phyloP scores from a whole-genome alignment of 2,888 invertebrate species.

The Bimastos eiseni region DNA sequence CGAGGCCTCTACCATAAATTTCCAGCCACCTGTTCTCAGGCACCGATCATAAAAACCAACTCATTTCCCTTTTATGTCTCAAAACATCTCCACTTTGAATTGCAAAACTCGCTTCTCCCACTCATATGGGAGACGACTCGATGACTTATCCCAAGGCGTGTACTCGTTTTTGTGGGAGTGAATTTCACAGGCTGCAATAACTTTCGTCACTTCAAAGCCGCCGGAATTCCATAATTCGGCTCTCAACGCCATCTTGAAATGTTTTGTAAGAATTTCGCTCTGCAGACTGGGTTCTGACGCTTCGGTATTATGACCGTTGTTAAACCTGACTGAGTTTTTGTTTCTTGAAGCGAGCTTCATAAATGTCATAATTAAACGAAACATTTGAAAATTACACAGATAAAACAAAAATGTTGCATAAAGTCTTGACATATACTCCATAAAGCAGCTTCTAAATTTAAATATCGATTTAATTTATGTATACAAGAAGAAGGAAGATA shows the following conservation, averaged over 20 bases:
- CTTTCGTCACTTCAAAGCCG: not conserved
- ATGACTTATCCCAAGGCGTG: not conserved
- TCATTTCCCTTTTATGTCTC: not conserved
- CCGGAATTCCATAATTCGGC: not conserved
- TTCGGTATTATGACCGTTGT: not conserved
- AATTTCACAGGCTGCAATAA: not conserved
- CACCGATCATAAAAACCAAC: not conserved
- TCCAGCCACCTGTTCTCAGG: not conserved
- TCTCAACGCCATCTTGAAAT: not conserved
- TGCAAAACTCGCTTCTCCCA: not conserved
- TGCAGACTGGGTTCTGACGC: not conserved
- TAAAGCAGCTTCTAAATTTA: too few relatives aligned
- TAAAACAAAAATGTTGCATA: too few relatives aligned
- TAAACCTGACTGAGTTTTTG: too few relatives aligned
- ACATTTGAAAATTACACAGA: too few relatives aligned
- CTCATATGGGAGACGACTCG: not conserved
- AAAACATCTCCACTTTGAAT: slow-evolving; percentile 13
- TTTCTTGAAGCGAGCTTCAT: too few relatives aligned
- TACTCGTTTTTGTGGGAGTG: not conserved
- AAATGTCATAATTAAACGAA: too few relatives aligned
- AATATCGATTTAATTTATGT: too few relatives aligned
- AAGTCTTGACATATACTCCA: too few relatives aligned
- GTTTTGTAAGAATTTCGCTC: not conserved
- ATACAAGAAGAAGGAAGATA: too few relatives aligned
- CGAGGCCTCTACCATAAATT: not conserved